These are phyloP conservation scores for Leptobrachium leishanense DNA, from an alignment of 2,113 vertebrate species.

Conservation along the genomic window DNA sequence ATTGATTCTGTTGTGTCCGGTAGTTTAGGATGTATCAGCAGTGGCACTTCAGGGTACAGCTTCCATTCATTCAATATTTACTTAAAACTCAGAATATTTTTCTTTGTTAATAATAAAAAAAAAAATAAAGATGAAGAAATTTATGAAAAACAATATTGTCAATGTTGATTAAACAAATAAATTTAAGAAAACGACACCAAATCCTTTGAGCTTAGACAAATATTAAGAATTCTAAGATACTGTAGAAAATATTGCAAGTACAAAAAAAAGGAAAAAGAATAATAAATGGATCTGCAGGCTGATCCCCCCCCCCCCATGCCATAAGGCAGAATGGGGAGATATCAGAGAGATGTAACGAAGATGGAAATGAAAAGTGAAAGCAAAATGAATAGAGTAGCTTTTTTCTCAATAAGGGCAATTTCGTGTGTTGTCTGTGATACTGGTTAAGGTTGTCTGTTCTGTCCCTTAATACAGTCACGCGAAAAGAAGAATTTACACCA, in stretches of 20 bases:
- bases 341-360: slow-evolving; percentile 24
- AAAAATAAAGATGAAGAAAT: not conserved
- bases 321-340: not conserved
- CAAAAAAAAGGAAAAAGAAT: not conserved
- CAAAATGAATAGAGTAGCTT: slow-evolving; percentile 34
- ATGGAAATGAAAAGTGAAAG: slow-evolving; percentile 37
- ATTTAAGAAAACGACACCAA: too few species aligned
- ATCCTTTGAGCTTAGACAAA: not conserved
- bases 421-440: slow-evolving; percentile 35
- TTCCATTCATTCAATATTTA: too few species aligned
- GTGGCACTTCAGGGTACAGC: too few species aligned
- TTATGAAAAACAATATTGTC: not conserved
- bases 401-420: slow-evolving; percentile 40
- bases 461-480: not conserved
- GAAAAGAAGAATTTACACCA: too few species aligned
- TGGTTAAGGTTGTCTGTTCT: slow-evolving; percentile 27
- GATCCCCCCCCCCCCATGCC: not conserved
- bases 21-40: too few species aligned
- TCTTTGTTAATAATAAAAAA: not conserved
- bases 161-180: too few species aligned
- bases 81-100: too few species aligned
- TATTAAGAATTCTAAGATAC: slow-evolving; percentile 15
- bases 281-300: slow-evolving; percentile 33
- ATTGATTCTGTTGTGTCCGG: too few species aligned
- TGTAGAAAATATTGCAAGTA: slow-evolving; percentile 15